These are phyloP conservation scores for Poecilobothrus nobilitatus DNA, from an alignment of 2,888 invertebrate species.

Conservation along the genomic window DNA sequence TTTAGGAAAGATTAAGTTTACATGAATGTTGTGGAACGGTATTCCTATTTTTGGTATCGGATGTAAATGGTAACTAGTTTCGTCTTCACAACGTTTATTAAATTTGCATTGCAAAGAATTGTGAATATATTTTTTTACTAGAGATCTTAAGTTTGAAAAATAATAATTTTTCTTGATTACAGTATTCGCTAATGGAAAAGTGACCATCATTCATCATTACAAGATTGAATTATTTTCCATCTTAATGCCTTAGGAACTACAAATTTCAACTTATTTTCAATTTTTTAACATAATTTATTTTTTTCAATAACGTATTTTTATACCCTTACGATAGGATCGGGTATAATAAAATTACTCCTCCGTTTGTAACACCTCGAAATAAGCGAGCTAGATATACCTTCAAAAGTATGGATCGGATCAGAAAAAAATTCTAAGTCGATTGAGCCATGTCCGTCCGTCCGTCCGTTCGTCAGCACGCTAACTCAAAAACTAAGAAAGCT, in stretches of 20 bases:
- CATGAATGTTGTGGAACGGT: constrained; percentile 18
- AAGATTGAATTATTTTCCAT: constrained; percentile 15
- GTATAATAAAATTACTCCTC: no score
- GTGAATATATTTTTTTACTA: constrained; percentile 36
- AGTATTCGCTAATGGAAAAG: neutral
- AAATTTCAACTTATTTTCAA: constrained; percentile 12
- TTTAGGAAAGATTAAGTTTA: constrained; percentile 20
- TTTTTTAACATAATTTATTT: constrained; percentile 18
- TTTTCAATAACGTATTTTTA: constrained; percentile 15
- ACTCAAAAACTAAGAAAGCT: no score
- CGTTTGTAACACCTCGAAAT: no score
- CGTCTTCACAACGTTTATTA: constrained; percentile 28
- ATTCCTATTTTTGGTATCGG: constrained; percentile 24
- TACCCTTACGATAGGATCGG: constrained; percentile 17
- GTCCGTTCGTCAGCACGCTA: no score
- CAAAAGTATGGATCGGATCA: no score
- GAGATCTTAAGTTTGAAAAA: constrained; percentile 31
- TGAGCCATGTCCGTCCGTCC: no score
- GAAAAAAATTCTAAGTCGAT: no score
- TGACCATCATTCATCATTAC: constrained; percentile 19
- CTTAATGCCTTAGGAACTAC: constrained; percentile 17
- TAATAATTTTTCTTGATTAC: neutral
- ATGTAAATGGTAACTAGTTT: constrained; percentile 22
- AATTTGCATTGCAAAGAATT: constrained; percentile 38
- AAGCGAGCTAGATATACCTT: no score